Percentiles rank a stretch among this genome's conserved stretches.
These are phyloP conservation scores for Chydorus sphaericus DNA, from an alignment of 2,888 invertebrate species.

Conservation along the genomic window DNA sequence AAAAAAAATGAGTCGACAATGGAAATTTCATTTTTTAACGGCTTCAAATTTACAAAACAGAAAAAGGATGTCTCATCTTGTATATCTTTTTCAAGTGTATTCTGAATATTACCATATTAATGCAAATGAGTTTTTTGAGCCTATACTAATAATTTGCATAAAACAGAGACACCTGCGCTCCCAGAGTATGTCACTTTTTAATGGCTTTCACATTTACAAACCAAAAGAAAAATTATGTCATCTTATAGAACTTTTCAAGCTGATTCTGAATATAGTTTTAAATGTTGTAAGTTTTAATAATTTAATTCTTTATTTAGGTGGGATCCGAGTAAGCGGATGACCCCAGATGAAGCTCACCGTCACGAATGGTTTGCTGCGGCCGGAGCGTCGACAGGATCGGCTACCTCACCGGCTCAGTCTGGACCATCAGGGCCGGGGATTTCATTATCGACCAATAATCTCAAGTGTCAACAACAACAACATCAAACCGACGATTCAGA, in stretches of 20 bases:
- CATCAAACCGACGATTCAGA: conserved; percentile 7
- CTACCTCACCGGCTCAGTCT: conserved; percentile 1
- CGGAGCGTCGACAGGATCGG: neutral
- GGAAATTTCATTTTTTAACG: no score
- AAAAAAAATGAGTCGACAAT: no score
- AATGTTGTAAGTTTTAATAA: neutral
- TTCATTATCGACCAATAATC: conserved; percentile 14
- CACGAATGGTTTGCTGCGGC: conserved; percentile 57
- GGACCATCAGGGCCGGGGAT: neutral
- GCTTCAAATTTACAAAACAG: no score
- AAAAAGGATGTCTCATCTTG: no score
- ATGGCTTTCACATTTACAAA: no score
- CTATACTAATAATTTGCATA: neutral
- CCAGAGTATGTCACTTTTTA: no score
- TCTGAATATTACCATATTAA: no score
- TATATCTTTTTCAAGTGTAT: no score
- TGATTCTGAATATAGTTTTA: neutral
- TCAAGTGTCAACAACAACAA: neutral
- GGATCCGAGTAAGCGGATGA: conserved; percentile 83
- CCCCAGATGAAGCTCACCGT: conserved; percentile 74
- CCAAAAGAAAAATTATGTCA: neutral
- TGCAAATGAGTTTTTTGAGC: no score
- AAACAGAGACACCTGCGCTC: no score
- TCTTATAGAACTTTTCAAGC: conserved; percentile 8
- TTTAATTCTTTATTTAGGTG: conserved; percentile 42